Conservation (phyloP, 2,113 vertebrate genomes). For the Hippoglossus stenolepis region DNA sequence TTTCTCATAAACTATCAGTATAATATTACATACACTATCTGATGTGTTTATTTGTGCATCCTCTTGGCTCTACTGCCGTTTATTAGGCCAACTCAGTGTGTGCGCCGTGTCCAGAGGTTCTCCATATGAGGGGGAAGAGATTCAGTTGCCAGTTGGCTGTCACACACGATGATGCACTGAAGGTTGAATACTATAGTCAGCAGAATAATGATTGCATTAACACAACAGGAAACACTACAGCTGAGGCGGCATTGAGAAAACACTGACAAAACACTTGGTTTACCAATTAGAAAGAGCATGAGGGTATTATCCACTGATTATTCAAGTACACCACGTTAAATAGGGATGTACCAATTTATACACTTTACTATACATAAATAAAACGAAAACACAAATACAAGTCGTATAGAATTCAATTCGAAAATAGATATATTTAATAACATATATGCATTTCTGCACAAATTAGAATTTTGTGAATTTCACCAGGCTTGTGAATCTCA, state of each 20-base stretch:
- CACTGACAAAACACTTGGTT: conserved; percentile 2
- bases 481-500: too few species aligned
- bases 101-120: conserved; percentile 14
- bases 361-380: too few species aligned
- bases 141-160: conserved; percentile 41
- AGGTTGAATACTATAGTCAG: conserved; percentile 28
- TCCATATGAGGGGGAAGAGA: conserved; percentile 17
- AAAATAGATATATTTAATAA: too few species aligned
- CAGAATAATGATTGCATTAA: conserved; percentile 15
- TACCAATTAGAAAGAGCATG: too few species aligned
- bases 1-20: too few species aligned
- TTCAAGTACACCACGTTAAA: too few species aligned
- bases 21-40: background rate
- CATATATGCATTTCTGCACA: too few species aligned
- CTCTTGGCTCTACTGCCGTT: conserved; percentile 19
- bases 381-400: background rate
- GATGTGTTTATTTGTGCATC: conserved; percentile 8
- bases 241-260: background rate
- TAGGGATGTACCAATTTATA: too few species aligned
- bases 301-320: background rate
- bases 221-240: background rate
- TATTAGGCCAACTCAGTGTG: conserved; percentile 11
- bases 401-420: too few species aligned
- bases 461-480: too few species aligned
- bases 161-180: conserved; percentile 18